These are phyloP conservation scores for Ophonus ardosiacus DNA, from an alignment of 2,888 invertebrate genomes.

Conservation along the genomic window DNA sequence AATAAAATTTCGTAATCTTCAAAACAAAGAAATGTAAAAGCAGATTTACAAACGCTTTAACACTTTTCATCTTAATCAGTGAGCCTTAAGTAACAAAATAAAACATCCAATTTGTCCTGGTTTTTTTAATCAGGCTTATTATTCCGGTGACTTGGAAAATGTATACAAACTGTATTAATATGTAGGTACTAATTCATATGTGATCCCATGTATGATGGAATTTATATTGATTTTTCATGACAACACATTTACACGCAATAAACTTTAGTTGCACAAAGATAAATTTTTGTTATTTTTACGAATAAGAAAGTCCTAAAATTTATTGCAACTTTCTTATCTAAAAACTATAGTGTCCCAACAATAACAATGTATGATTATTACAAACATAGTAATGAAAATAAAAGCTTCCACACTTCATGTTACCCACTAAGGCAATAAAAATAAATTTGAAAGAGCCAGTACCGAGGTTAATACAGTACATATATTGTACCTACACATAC, in stretches of 20 bases:
- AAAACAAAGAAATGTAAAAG: constrained; percentile 15
- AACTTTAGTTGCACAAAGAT: neutral
- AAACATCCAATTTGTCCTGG: neutral
- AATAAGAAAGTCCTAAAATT: neutral
- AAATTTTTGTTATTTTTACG: constrained; percentile 24
- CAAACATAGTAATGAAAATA: neutral
- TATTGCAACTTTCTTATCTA: constrained; percentile 5
- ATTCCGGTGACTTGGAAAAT: neutral
- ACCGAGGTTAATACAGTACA: too few species aligned
- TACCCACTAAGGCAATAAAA: neutral
- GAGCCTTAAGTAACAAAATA: neutral
- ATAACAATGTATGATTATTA: neutral
- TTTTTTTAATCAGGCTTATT: neutral
- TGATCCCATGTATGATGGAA: neutral
- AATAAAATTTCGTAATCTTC: neutral
- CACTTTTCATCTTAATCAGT: neutral
- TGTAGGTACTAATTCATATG: neutral
- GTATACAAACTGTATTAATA: too few species aligned
- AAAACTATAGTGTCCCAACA: constrained; percentile 4
- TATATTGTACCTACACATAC: too few species aligned
- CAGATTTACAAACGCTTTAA: neutral
- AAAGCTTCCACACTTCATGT: neutral
- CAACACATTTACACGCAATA: constrained; percentile 23
- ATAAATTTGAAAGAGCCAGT: neutral
- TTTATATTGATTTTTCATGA: constrained; percentile 8